Evolutionary conservation across 2,888 invertebrate genomes (phyloP), one percentile per base, ranked within the genome.

Genomic region (Actias luna): DNA sequence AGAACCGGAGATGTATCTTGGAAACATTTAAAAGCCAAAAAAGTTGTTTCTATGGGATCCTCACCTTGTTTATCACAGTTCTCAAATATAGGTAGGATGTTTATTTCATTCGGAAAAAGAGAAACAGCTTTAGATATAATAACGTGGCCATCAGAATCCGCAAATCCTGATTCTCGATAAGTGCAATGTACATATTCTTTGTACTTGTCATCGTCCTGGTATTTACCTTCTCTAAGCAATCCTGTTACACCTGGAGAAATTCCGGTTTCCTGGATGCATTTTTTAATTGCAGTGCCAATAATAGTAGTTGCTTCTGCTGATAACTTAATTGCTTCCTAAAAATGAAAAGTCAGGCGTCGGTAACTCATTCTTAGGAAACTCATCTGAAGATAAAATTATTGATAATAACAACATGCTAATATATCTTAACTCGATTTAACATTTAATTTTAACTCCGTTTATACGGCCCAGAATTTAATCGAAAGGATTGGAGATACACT

Each of bases 11-110:
- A 55, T 35, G 58, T 62, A 1, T 33, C 61, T 64, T 80, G 73
- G 64, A 79, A 77, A 67, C 86, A 85, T 69, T 81, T 78, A 57
- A 76, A 76, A n/a, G 69, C 74, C 16, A 82, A 61, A 50, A 58
- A 73, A 14, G 65, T 74, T 5, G 76, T 83, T 3, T 88, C 82
- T 0, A 73, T 70, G 8, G 77, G 71, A 61, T 82, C 72, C 2
- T 62, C 70, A 10, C 76, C 82, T 18, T 68, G 60, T 58, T 73
- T 76, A 46, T 81, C 80, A 70, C 87, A 50, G 25, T 50, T 50
- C 25, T 50, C 12, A 25, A 50, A 12, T 25, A 50, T 12, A 25
- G 46, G 46, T 12, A 25, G 12, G 3, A 50, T 50, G 12, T 50
- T 25, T 25, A 50, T 22, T 25, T 50, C 46, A 25, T 50, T 50